Evolutionary conservation across 1,140 invertebrate genomes (phyloP).

Genomic region (Aphaenogaster ashmeadi): DNA sequence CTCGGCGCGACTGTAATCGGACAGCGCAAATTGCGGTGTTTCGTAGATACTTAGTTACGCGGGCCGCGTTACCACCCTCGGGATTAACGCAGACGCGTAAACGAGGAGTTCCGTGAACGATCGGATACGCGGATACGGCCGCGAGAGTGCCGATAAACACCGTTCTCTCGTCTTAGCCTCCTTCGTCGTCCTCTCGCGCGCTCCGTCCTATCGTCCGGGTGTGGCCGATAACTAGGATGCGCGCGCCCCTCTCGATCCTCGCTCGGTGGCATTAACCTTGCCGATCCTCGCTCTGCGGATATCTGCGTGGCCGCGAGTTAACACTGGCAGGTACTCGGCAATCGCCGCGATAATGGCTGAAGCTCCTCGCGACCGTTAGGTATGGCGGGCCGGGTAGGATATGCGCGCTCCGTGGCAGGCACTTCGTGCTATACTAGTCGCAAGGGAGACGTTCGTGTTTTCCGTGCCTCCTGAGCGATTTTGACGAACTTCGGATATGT

Average conservation of each 20-base stretch:
- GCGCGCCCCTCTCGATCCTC: slow-evolving; percentile 54
- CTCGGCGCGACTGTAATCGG: slow-evolving; percentile 17
- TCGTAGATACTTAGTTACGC: slow-evolving; percentile 21
- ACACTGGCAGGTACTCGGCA: slow-evolving; percentile 72
- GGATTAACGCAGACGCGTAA: slow-evolving; percentile 25
- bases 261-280: slow-evolving; percentile 81
- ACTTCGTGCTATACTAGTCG: slow-evolving; percentile 15
- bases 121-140: background rate
- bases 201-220: slow-evolving; percentile 62
- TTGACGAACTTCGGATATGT: slow-evolving; percentile 19
- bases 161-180: background rate
- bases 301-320: slow-evolving; percentile 74
- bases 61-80: slow-evolving; percentile 15
- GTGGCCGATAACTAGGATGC: slow-evolving; percentile 79
- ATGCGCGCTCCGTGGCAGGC: slow-evolving; percentile 30
- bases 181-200: background rate
- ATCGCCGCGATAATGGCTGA: slow-evolving; percentile 76
- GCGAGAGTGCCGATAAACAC: slow-evolving; percentile 4
- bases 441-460: slow-evolving; percentile 18
- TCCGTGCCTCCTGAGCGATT: background rate
- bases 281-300: slow-evolving; percentile 69
- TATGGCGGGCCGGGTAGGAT: slow-evolving; percentile 70
- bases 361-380: slow-evolving; percentile 78
- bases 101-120: slow-evolving; percentile 15
- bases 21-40: slow-evolving; percentile 37